A percentile compares a stretch with the other conserved stretches of the same genome.
Evolutionary conservation across 2,113 vertebrate species (phyloP).

Genomic region (Hypomesus transpacificus): DNA sequence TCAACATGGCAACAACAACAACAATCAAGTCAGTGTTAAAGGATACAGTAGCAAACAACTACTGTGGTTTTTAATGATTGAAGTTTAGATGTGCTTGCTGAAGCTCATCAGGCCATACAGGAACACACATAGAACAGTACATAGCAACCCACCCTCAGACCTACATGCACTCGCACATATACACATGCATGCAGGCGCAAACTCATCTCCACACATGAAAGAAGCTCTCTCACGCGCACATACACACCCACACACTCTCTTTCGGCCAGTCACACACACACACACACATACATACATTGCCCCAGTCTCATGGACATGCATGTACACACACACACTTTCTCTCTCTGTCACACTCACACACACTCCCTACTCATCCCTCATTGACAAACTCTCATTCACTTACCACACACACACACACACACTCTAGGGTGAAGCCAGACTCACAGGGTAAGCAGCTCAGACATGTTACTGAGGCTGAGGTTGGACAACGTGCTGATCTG

Average conservation of each 20-base stretch:
- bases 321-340: neutral
- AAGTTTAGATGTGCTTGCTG: too few relatives aligned
- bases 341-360: constrained; percentile 3
- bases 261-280: neutral
- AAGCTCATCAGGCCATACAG: too few relatives aligned
- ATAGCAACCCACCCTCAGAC: constrained; percentile 6
- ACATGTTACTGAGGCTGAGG: constrained; percentile 99
- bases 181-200: constrained; percentile 14
- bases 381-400: constrained; percentile 24
- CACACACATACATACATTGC: neutral
- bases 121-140: neutral
- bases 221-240: neutral
- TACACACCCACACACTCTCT: neutral
- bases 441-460: constrained; percentile 98
- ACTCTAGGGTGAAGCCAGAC: constrained; percentile 67
- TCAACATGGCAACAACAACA: constrained; percentile 40
- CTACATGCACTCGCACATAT: constrained; percentile 13
- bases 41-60: neutral
- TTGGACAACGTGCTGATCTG: constrained; percentile 98
- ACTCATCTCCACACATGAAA: constrained; percentile 6
- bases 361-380: constrained; percentile 12
- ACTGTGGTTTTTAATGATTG: too few relatives aligned
- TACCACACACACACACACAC: neutral
- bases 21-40: neutral
- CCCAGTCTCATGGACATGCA: constrained; percentile 9